These are phyloP conservation scores for Cynopterus sphinx DNA, from an alignment of 2,797 vertebrate genomes.

Conservation along the genomic window DNA sequence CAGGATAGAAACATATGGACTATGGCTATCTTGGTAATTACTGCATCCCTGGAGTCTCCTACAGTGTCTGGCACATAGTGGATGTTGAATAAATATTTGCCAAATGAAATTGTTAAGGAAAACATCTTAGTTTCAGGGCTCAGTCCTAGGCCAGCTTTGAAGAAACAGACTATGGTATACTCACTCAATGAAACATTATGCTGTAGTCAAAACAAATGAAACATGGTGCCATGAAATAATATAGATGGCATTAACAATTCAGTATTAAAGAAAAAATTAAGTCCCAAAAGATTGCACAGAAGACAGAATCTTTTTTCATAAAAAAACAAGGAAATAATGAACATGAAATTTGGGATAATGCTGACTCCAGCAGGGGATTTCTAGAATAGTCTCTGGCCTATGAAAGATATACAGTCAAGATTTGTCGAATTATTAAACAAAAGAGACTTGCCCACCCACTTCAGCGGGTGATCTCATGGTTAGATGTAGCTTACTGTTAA, in stretches of 20 bases:
- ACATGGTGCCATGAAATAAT: not conserved
- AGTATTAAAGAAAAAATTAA: not conserved
- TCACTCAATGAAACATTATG: not conserved
- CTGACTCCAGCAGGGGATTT: not conserved
- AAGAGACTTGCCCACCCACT: not conserved
- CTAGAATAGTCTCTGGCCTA: not conserved
- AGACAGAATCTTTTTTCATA: not conserved
- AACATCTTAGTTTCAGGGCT: not conserved
- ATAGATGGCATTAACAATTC: not conserved
- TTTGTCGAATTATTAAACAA: not conserved
- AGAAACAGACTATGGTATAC: not conserved
- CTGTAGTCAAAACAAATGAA: not conserved
- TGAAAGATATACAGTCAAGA: not conserved
- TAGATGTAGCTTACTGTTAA: not conserved
- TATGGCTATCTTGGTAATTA: not conserved
- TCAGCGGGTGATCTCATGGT: not conserved
- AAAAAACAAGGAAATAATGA: not conserved
- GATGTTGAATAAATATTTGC: not conserved
- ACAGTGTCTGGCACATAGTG: not conserved
- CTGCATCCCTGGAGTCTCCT: not conserved
- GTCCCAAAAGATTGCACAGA: not conserved
- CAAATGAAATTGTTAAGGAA: not conserved
- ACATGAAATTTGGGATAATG: no score
- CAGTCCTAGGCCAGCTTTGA: not conserved
- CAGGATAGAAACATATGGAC: not conserved